phyloP scores from a whole-genome alignment of 2,797 vertebrate species.

The Peromyscus nudipes region DNA sequence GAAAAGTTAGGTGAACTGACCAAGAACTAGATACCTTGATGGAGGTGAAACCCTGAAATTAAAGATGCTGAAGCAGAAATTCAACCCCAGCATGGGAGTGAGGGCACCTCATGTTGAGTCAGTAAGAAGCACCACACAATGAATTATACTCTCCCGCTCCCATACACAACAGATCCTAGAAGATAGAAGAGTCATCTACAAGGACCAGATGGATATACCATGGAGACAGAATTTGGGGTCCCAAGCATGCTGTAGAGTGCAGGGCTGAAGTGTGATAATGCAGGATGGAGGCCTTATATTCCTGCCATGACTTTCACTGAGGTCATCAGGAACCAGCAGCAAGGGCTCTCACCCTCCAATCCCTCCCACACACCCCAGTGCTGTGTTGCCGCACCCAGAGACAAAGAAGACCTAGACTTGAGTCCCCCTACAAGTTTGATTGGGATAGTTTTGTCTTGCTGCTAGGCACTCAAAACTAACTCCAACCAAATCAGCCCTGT shows the following conservation, averaged over 20 bases:
- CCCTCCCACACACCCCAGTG: not conserved
- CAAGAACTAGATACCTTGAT: not conserved
- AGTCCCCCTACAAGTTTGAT: not conserved
- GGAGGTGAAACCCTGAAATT: not conserved
- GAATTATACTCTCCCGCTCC: not conserved
- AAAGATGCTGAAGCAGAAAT: not conserved
- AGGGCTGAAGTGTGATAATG: not conserved
- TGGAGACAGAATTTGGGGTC: not conserved
- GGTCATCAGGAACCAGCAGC: not conserved
- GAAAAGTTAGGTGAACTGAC: not conserved
- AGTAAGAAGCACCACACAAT: not conserved
- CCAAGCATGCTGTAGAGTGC: not conserved
- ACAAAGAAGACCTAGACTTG: not conserved
- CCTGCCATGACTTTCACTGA: not conserved
- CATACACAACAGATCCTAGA: not conserved
- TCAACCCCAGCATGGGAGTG: not conserved
- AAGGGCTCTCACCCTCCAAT: not conserved
- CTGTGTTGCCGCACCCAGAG: not conserved
- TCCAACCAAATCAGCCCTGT: not conserved
- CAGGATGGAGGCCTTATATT: not conserved
- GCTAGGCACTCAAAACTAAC: not conserved
- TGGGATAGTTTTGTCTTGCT: not conserved
- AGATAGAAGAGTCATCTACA: not conserved
- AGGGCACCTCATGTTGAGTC: not conserved
- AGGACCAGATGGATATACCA: not conserved